Evolutionary conservation across 37 sponge, comb jelly and placozoan genomes (phyloP).

Genomic region (Halisarca cf. caerulea): DNA sequence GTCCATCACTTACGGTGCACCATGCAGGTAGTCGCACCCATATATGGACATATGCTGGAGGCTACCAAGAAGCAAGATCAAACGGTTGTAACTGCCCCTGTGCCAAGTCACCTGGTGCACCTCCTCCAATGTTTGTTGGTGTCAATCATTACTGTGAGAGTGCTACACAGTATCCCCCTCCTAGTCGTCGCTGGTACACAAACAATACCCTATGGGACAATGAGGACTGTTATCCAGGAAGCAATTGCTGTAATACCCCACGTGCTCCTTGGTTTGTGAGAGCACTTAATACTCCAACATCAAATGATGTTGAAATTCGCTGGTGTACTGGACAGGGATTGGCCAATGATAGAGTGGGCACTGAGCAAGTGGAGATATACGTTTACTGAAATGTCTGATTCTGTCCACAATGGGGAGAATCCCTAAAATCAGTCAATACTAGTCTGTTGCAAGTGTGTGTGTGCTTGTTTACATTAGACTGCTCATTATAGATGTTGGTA

Average conservation of each 20-base stretch:
- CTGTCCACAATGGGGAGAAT: no score
- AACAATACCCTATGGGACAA: conserved; percentile 17
- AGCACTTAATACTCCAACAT: neutral
- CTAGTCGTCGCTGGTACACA: neutral
- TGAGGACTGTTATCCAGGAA: conserved; percentile 21
- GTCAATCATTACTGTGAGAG: neutral
- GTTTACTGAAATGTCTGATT: neutral
- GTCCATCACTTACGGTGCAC: conserved; percentile 2
- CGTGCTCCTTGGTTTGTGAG: conserved; percentile 24
- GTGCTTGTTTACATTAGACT: no score
- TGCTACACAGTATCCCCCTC: neutral
- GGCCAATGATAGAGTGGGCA: neutral
- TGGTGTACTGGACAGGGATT: neutral
- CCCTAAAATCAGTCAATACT: no score
- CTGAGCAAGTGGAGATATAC: conserved; percentile 13
- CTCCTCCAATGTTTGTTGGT: neutral
- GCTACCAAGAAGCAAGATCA: neutral
- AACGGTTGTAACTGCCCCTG: neutral
- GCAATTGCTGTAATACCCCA: conserved; percentile 11
- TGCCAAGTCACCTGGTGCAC: neutral
- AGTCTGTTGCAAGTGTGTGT: no score
- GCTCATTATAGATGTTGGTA: no score
- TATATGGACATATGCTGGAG: conserved; percentile 16
- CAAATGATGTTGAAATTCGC: conserved; percentile 13
- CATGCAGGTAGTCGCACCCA: neutral